phyloP scores from a whole-genome alignment of 2,797 vertebrate species.

The Rhodeus uyekii region DNA sequence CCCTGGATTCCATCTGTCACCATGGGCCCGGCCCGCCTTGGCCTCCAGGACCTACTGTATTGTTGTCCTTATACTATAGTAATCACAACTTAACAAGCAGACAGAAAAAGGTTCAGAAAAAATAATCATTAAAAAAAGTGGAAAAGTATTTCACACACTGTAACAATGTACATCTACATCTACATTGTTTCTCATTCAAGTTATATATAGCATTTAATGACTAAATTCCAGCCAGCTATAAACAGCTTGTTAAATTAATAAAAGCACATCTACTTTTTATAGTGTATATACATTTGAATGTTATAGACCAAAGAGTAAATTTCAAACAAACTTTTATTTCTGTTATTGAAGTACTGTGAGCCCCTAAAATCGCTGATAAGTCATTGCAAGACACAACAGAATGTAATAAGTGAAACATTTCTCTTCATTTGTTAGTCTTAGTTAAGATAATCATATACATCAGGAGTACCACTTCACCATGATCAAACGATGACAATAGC shows the following conservation, averaged over 20 bases:
- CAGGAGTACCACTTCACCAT: constrained; percentile 9
- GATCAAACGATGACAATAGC: constrained; percentile 30
- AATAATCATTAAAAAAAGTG: not conserved
- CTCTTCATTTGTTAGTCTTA: not conserved
- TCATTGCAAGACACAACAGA: not conserved
- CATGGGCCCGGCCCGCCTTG: too few relatives aligned
- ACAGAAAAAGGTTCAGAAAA: not conserved
- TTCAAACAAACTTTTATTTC: too few relatives aligned
- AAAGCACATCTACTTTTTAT: not conserved
- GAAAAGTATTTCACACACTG: not conserved
- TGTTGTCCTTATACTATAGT: too few relatives aligned
- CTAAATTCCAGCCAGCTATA: not conserved
- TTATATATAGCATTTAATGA: not conserved
- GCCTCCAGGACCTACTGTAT: too few relatives aligned
- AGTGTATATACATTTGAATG: not conserved
- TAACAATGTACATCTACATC: too few relatives aligned
- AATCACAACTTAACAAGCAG: not conserved
- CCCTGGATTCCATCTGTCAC: too few relatives aligned
- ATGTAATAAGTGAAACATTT: not conserved
- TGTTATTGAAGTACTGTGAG: not conserved
- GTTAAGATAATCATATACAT: constrained; percentile 22
- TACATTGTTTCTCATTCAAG: not conserved
- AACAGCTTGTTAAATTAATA: not conserved
- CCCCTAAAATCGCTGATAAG: not conserved
- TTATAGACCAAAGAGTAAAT: not conserved